Conservation (phyloP, 2,888 invertebrate genomes). For the Trileptium ribeirensis region DNA sequence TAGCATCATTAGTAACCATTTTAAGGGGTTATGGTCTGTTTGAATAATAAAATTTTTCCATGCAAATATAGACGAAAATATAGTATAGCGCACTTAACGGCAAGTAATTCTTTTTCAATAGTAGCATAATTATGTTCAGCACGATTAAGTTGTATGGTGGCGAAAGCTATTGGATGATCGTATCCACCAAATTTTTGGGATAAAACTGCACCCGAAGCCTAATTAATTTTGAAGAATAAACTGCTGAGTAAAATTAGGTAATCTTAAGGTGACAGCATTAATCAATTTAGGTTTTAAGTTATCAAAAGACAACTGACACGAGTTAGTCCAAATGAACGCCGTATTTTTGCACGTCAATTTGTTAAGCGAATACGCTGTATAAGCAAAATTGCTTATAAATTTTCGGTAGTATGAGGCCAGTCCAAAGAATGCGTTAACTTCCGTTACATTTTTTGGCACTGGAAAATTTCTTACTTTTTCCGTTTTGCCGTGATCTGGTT, state of each 20-base stretch:
- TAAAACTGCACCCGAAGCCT: not conserved
- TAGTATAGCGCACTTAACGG: no score
- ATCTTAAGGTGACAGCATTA: not conserved
- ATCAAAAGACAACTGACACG: not conserved
- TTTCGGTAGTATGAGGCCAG: not conserved
- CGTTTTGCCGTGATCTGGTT: not conserved
- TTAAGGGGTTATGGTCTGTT: conserved; percentile 9
- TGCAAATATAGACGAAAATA: conserved; percentile 8
- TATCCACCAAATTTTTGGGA: not conserved
- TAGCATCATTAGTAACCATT: not conserved
- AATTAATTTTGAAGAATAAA: conserved; percentile 11
- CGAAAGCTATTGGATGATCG: conserved; percentile 7
- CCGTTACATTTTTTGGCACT: not conserved
- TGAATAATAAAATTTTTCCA: not conserved
- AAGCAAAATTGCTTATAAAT: not conserved
- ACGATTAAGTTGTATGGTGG: not conserved
- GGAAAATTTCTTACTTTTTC: not conserved
- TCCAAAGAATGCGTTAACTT: not conserved
- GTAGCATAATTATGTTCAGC: conserved; percentile 6
- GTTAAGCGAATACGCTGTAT: not conserved
- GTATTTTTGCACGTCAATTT: not conserved
- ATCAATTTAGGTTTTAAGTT: not conserved
- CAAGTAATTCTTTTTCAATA: conserved; percentile 9
- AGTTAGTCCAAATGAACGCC: not conserved
- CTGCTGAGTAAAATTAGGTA: not conserved